Evolutionary conservation across 2,888 invertebrate species (phyloP).

Genomic region (Cerastoderma edule): DNA sequence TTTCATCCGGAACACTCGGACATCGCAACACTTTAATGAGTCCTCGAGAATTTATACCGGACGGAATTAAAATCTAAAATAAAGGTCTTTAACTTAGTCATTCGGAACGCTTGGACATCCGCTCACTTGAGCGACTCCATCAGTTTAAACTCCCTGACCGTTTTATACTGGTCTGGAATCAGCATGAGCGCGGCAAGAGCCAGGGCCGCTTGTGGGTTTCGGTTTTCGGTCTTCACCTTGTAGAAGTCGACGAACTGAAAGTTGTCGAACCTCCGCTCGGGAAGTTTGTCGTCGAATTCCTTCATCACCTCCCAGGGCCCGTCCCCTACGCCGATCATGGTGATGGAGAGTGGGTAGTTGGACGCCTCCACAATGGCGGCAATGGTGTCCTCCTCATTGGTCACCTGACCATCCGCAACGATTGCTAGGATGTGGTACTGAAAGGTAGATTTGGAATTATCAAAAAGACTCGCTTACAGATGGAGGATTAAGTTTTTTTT

Average conservation of each 20-base stretch:
- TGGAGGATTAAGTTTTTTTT: no score
- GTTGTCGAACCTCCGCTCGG: slow-evolving; percentile 70
- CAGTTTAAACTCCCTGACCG: no score
- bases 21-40: no score
- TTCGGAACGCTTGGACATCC: no score
- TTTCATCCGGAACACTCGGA: no score
- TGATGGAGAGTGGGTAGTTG: slow-evolving; percentile 84
- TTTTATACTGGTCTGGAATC: slow-evolving; percentile 85
- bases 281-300: not conserved
- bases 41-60: no score
- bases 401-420: slow-evolving; percentile 85
- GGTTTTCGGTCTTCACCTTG: slow-evolving; percentile 64
- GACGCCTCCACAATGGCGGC: slow-evolving; percentile 85
- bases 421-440: slow-evolving; percentile 83
- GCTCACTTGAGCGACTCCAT: no score
- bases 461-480: not conserved
- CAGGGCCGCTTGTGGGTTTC: not conserved
- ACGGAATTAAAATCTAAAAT: no score
- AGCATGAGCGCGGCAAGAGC: slow-evolving; percentile 75
- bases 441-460: not conserved
- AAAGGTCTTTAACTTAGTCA: no score
- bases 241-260: slow-evolving; percentile 85
- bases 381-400: slow-evolving; percentile 83
- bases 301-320: not conserved
- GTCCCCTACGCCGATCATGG: slow-evolving; percentile 85